Conservation (phyloP, 2,797 vertebrate species). For the Notolabrus celidotus region DNA sequence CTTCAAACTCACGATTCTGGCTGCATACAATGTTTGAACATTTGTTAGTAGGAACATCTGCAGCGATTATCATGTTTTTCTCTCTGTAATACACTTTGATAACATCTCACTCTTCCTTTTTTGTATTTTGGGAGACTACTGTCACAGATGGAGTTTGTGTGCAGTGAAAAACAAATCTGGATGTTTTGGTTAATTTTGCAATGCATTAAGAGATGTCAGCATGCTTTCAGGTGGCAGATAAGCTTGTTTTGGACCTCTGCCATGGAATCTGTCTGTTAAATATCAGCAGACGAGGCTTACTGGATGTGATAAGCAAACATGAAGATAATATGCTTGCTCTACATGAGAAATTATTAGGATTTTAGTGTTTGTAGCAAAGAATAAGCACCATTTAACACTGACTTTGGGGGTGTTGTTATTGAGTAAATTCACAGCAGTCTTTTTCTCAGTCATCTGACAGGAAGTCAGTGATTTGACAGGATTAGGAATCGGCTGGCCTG, state of each 20-base stretch:
- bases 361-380: conserved; percentile 24
- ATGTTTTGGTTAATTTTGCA: conserved; percentile 8
- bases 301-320: conserved; percentile 3
- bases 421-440: neutral
- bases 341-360: neutral
- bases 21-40: conserved; percentile 23
- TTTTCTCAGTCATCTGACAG: conserved; percentile 7
- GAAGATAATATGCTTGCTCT: conserved; percentile 1
- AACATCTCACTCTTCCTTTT: conserved; percentile 17
- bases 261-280: conserved; percentile 13
- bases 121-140: conserved; percentile 27
- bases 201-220: conserved; percentile 21
- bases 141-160: conserved; percentile 15
- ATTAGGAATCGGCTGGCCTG: neutral
- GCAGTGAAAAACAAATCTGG: conserved; percentile 8
- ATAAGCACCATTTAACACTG: neutral
- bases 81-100: conserved; percentile 6
- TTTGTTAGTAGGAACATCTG: conserved; percentile 32
- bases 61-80: conserved; percentile 10
- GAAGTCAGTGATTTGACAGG: conserved; percentile 1
- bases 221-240: conserved; percentile 35
- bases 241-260: conserved; percentile 25
- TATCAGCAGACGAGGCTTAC: neutral
- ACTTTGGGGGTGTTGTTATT: neutral
- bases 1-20: conserved; percentile 16